Evolutionary conservation across 1,140 invertebrate species (phyloP), one percentile per base, ranked within the genome.

Genomic region (Reticulitermes speratus): DNA sequence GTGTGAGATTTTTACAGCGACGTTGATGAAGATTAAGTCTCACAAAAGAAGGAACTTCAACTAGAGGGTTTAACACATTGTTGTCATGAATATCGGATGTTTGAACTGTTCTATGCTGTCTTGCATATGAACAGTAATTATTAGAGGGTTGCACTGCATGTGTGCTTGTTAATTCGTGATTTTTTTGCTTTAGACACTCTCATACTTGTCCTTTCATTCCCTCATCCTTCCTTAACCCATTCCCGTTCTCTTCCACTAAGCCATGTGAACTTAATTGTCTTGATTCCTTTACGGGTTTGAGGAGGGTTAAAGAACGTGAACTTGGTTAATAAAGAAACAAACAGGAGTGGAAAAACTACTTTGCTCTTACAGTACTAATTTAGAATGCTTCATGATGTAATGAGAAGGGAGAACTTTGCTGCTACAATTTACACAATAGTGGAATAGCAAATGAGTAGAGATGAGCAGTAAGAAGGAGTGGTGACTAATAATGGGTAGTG

Each of bases 361-460:
- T 75, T 75, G 5, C 65, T 25, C 65, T 75, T 75, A 75, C n/a
- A 75, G 9, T 30, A 30, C 25, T 75, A 75, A 6, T 30, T 25
- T 75, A 9, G 25, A 75, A 16, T 3, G 65, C 65, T 75, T 75
- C 65, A 75, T n/a, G 8, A 65, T 65, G 16, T 75, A 75, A 75
- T 75, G 65, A 75, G 65, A 75, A 30, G 65, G 25, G 25, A 75
- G 65, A 75, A 75, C 65, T 75, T 75, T 30, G 65, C 65, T 75
- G n/a, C 65, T 75, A 75, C 65, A 75, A 75, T 75, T 75, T 75
- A 75, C n/a, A 75, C n/a, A 30, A 75, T 75, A 75, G 65, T 75
- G 65, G 25, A 75, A 75, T 75, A 75, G 25, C n/a, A 75, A 75
- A 75, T 30, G 65, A 75, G 65, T n/a, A 30, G 9, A 11, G 19